phyloP scores from a whole-genome alignment of 2,888 invertebrate genomes.

The Sarcophaga rosellei region DNA sequence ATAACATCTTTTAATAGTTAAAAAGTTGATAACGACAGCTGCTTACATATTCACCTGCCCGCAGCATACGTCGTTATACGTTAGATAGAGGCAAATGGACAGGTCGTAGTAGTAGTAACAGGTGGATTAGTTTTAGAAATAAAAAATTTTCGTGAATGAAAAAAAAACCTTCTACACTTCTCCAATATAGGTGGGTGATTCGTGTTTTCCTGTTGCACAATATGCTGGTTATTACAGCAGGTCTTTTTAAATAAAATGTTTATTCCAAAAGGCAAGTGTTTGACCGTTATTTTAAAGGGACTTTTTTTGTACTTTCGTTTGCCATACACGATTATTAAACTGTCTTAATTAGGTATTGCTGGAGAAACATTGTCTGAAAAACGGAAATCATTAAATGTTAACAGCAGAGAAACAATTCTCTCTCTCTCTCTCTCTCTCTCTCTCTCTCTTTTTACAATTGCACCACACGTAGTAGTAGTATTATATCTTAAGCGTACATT shows the following conservation, averaged over 20 bases:
- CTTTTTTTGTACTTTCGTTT: not conserved
- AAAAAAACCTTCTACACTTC: too few relatives aligned
- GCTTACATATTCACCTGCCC: slow-evolving; percentile 64
- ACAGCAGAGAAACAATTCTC: not conserved
- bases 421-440: not conserved
- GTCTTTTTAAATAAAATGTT: not conserved
- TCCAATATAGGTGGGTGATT: not conserved
- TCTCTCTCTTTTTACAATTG: slow-evolving; percentile 17
- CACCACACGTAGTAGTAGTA: not conserved
- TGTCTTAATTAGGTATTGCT: slow-evolving; percentile 42
- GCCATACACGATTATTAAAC: not conserved
- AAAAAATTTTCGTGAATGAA: not conserved
- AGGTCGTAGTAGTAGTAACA: slow-evolving; percentile 46
- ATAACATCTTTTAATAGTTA: slow-evolving; percentile 40
- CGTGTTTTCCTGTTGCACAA: slow-evolving; percentile 46
- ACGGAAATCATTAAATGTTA: slow-evolving; percentile 56
- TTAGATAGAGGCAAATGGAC: slow-evolving; percentile 13
- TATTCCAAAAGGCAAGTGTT: slow-evolving; percentile 36
- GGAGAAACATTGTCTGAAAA: not conserved
- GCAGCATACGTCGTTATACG: slow-evolving; percentile 48
- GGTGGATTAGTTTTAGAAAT: slow-evolving; percentile 62
- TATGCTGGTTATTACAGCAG: slow-evolving; percentile 52
- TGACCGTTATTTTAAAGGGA: slow-evolving; percentile 43
- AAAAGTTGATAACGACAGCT: slow-evolving; percentile 46
- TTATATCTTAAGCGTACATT: too few relatives aligned